Conservation (phyloP, 2,113 vertebrate species). For the Abramis brama region DNA sequence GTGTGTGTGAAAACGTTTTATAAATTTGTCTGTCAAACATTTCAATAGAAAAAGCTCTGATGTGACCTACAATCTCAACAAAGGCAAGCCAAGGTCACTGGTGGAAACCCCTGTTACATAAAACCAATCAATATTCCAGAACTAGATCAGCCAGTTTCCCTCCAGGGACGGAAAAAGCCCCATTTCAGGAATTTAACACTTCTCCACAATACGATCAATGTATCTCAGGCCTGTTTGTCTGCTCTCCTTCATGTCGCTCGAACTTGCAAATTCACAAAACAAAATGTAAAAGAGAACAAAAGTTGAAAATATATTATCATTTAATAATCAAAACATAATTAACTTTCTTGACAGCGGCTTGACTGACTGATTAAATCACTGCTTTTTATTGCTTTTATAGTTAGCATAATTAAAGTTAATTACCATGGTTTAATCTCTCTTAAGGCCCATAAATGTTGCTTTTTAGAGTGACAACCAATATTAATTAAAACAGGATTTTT, state of each 20-base stretch:
- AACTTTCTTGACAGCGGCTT: neutral
- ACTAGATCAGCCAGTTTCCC: slow-evolving; percentile 30
- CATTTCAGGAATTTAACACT: slow-evolving; percentile 25
- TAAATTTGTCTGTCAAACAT: neutral
- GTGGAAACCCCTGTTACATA: slow-evolving; percentile 31
- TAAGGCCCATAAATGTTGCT: slow-evolving; percentile 21
- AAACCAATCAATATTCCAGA: slow-evolving; percentile 46
- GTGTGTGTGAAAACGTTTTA: neutral
- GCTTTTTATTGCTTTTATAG: neutral
- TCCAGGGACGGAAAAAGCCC: slow-evolving; percentile 24
- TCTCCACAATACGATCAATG: neutral
- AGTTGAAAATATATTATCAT: neutral
- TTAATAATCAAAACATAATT: slow-evolving; percentile 18
- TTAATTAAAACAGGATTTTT: slow-evolving; percentile 48
- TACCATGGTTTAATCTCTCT: slow-evolving; percentile 22
- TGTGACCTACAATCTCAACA: neutral
- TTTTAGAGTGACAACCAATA: slow-evolving; percentile 18
- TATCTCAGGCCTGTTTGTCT: neutral
- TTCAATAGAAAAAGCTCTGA: neutral
- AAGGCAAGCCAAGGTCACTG: slow-evolving; percentile 35
- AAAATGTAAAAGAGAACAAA: neutral
- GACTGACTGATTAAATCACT: neutral
- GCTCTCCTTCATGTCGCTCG: neutral
- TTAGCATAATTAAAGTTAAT: slow-evolving; percentile 27
- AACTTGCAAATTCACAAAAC: neutral